These are phyloP conservation scores for Sebastes reedi DNA, from an alignment of 2,797 vertebrate species.

Conservation along the genomic window DNA sequence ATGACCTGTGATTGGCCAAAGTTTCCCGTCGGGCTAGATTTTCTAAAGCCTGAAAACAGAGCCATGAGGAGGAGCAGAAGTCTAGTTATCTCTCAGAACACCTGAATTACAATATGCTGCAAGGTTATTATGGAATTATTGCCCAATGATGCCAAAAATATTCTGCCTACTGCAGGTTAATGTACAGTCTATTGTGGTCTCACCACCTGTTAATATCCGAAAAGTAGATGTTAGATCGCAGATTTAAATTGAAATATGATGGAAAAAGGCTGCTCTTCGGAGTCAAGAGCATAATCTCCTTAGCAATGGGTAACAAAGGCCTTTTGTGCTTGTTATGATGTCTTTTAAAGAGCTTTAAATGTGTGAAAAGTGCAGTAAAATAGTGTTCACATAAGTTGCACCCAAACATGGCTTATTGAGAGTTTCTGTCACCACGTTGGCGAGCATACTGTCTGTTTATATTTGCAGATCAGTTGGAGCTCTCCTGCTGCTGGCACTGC, in stretches of 20 bases:
- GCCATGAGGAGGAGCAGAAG: too few relatives aligned
- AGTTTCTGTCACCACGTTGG: background rate
- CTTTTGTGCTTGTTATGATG: background rate
- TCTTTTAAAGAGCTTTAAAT: background rate
- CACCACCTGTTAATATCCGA: background rate
- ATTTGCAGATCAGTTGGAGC: conserved; percentile 87
- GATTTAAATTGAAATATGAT: background rate
- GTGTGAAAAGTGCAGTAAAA: background rate
- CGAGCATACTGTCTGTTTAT: conserved; percentile 50
- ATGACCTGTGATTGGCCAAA: too few relatives aligned
- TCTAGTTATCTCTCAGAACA: too few relatives aligned
- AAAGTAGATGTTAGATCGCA: background rate
- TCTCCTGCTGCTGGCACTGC: conserved; percentile 81
- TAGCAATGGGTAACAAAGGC: background rate
- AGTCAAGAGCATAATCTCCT: background rate
- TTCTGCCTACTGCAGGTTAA: background rate
- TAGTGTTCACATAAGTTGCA: background rate
- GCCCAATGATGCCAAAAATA: too few relatives aligned
- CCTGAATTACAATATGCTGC: too few relatives aligned
- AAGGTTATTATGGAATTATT: too few relatives aligned
- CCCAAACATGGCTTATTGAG: background rate
- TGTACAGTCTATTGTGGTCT: background rate
- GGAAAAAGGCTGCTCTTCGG: background rate
- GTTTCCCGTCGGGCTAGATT: too few relatives aligned
- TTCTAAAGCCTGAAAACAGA: too few relatives aligned